Evolutionary conservation across 2,797 vertebrate species (phyloP).

Genomic region (Pogonophryne albipinna): DNA sequence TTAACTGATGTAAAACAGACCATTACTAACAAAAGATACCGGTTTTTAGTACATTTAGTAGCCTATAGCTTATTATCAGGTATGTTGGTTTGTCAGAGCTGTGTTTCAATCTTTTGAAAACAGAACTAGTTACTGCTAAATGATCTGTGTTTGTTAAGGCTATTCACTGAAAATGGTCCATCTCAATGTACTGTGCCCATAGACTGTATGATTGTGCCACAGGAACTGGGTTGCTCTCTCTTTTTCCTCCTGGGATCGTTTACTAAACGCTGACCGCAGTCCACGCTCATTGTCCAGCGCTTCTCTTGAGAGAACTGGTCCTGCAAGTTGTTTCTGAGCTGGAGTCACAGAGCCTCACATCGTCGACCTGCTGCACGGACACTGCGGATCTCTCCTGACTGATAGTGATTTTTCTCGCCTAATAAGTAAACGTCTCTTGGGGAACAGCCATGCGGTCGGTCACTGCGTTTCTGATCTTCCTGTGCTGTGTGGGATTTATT

Average conservation of each 20-base stretch:
- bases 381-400: constrained; percentile 39
- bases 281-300: constrained; percentile 68
- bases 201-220: neutral
- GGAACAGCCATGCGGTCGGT: constrained; percentile 67
- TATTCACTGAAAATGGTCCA: neutral
- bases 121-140: neutral
- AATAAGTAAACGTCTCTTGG: constrained; percentile 31
- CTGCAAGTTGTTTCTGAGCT: constrained; percentile 70
- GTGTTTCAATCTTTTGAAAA: neutral
- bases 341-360: constrained; percentile 46
- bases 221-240: constrained; percentile 18
- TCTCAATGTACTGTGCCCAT: neutral
- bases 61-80: neutral
- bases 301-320: constrained; percentile 70
- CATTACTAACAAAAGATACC: neutral
- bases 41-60: neutral
- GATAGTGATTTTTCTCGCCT: constrained; percentile 18
- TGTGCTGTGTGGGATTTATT: constrained; percentile 54
- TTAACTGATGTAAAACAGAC: neutral
- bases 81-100: neutral
- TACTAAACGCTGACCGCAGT: constrained; percentile 45
- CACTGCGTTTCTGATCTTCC: constrained; percentile 46
- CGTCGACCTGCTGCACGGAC: constrained; percentile 67
- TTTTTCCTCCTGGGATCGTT: constrained; percentile 11
- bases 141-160: neutral